Evolutionary conservation across 1,140 invertebrate genomes (phyloP).

Genomic region (Myzus persicae): DNA sequence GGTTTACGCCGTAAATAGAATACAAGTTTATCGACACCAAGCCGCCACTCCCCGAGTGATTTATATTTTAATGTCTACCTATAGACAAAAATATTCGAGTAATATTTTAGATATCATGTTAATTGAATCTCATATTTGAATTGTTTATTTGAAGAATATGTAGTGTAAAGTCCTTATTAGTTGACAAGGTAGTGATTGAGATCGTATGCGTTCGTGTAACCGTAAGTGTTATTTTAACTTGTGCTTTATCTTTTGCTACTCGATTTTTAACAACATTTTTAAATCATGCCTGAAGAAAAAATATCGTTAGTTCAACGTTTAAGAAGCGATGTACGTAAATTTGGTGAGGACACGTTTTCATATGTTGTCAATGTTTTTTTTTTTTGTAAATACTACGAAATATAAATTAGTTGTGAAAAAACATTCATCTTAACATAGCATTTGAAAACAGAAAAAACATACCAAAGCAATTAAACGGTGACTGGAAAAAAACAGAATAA

Average conservation of each 20-base stretch:
- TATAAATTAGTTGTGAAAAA: not conserved
- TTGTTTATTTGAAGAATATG: too few relatives aligned
- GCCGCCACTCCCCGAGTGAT: not conserved
- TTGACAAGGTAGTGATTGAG: not conserved
- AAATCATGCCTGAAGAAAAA: not conserved
- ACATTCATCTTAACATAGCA: not conserved
- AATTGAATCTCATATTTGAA: too few relatives aligned
- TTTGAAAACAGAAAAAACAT: not conserved
- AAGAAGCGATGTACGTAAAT: slow-evolving; percentile 6
- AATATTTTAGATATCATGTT: too few relatives aligned
- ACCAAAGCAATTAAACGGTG: not conserved
- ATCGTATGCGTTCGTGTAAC: not conserved
- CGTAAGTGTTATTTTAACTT: not conserved
- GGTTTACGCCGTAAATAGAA: not conserved
- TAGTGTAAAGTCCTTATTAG: too few relatives aligned
- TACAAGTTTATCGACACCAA: not conserved
- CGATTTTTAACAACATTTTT: not conserved
- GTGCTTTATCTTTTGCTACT: not conserved
- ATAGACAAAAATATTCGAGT: not conserved
- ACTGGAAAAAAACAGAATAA: not conserved
- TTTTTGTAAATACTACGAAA: not conserved
- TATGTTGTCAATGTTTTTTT: not conserved
- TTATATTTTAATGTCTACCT: slow-evolving; percentile 5
- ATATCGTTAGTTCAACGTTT: not conserved
- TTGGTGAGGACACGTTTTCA: not conserved